phyloP scores from a whole-genome alignment of 2,797 vertebrate species.

The Labeo calbasu region DNA sequence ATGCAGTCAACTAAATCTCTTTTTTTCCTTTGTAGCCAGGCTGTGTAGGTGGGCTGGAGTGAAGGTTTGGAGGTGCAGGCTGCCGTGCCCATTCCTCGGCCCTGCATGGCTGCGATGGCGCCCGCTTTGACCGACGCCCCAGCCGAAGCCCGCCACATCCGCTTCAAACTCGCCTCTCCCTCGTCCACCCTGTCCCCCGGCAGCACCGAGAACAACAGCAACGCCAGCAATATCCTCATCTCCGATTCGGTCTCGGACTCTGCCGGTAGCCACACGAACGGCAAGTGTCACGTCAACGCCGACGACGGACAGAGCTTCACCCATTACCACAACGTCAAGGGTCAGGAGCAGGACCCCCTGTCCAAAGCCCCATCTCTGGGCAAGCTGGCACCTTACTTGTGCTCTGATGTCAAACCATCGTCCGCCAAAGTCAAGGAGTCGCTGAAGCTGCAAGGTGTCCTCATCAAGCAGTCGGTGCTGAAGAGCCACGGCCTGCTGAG shows the following conservation, averaged over 20 bases:
- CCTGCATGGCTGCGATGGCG: conserved; percentile 99
- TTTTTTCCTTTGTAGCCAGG: conserved; percentile 29
- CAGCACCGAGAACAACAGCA: conserved; percentile 95
- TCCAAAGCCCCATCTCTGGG: conserved; percentile 79
- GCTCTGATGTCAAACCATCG: conserved; percentile 92
- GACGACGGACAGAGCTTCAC: conserved; percentile 37
- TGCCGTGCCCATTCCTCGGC: conserved; percentile 91
- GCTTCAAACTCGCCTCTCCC: conserved; percentile 98
- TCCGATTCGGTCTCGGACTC: conserved; percentile 46
- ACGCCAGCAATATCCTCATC: conserved; percentile 92
- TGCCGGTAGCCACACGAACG: conserved; percentile 75
- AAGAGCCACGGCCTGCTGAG: conserved; percentile 89
- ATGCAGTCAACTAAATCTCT: background rate
- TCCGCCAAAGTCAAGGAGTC: conserved; percentile 82
- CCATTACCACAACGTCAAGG: conserved; percentile 49
- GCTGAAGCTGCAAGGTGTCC: conserved; percentile 93
- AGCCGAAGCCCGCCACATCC: conserved; percentile 99
- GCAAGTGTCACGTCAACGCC: conserved; percentile 74
- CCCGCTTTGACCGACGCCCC: conserved; percentile 99
- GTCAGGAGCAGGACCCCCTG: conserved; percentile 79
- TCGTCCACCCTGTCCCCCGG: conserved; percentile 95
- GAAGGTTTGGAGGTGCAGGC: conserved; percentile 90
- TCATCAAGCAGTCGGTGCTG: conserved; percentile 93
- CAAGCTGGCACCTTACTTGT: conserved; percentile 92
- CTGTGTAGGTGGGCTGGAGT: conserved; percentile 82